Evolutionary conservation across 2,113 vertebrate genomes (phyloP).

Genomic region (Eptesicus fuscus): DNA sequence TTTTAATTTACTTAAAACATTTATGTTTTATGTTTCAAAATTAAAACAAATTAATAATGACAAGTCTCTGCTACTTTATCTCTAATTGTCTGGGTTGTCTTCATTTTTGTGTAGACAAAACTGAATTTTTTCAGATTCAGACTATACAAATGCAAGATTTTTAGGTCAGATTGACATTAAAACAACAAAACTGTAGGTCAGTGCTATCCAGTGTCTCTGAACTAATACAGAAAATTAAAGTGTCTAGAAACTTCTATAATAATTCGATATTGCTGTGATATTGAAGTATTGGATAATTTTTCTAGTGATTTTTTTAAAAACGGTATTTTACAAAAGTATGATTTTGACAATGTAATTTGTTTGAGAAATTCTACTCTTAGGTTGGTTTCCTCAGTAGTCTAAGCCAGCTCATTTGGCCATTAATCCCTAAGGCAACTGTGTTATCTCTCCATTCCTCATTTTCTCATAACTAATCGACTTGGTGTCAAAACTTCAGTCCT

Average conservation of each 20-base stretch:
- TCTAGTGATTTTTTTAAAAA: background rate
- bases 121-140: background rate
- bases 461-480: background rate
- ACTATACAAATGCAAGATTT: background rate
- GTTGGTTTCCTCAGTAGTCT: background rate
- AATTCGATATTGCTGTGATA: background rate
- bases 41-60: slow-evolving; percentile 28
- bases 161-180: background rate
- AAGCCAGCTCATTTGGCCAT: background rate
- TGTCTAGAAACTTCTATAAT: background rate
- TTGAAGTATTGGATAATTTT: background rate
- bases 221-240: background rate
- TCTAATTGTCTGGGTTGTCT: background rate
- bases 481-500: background rate
- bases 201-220: background rate
- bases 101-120: background rate
- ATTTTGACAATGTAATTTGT: background rate
- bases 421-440: background rate
- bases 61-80: background rate
- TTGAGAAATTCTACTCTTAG: background rate
- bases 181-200: background rate
- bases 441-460: background rate
- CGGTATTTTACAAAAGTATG: background rate
- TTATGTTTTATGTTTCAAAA: slow-evolving; percentile 45
- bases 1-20: background rate